Base-by-base conservation (phyloP, 2,113 vertebrate genomes). In the Prionailurus viverrinus region DNA sequence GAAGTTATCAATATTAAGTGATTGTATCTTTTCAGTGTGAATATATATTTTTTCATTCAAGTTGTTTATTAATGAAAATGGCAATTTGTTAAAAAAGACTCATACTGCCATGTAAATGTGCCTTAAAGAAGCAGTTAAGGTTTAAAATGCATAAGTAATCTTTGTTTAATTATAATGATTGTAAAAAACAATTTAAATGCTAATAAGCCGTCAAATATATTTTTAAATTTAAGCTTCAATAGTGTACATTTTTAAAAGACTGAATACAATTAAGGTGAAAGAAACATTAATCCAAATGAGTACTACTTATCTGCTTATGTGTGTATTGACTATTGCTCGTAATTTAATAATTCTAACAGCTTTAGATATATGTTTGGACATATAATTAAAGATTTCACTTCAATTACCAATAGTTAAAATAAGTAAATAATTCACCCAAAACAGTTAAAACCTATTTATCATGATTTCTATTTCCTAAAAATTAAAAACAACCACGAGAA, bases 31-130 rank as follows among this genome's bases (percentile, higher is more conserved):
- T 85, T 63, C 15, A 53, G 2, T 79, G 5, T 85, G 33, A 85
- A 85, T 79, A 76, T 93, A 76, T 45, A 53, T 79, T 66, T 80
- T 92, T 97, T 73, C 5, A 88, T 36, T 85, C 31, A 68, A 79
- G 68, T 95, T 82, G 33, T n/a, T 81, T 68, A 51, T 21, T 61
- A 91, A 58, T 76, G 5, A 94, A 53, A 91, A 87, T 53, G 74
- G 15, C 8, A 94, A 45, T 73, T 95, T 79, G 15, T 51, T 89
- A 61, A 68, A 92, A 82, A 45, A n/a, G 71, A 33, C 19, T 89
- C 16, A 13, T 25, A 45, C 82, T 66, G 15, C 3, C 69, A 16
- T 87, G 7, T 31, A 73, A 81, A 73, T 84, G 80, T 76, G 7
- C 19, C 16, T 92, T 95, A 51, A 58, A 5, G 9, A 41, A 74